Base-by-base conservation (phyloP, 35 echinoderm and acorn worm genomes). In the Ophiothrix spiculata region DNA sequence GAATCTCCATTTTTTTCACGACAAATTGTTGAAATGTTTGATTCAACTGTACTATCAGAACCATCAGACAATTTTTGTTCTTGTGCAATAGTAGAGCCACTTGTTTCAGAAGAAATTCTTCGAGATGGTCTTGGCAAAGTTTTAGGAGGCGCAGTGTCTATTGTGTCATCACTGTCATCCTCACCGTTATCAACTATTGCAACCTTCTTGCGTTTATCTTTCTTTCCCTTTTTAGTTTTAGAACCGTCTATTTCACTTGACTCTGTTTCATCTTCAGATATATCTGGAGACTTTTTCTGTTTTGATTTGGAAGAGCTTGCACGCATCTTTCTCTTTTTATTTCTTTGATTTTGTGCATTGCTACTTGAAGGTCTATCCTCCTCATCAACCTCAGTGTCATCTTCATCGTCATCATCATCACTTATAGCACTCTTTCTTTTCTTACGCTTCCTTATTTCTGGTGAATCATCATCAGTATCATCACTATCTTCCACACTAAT, bases 321-420 rank as follows among this genome's bases (percentile, higher is more conserved):
- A 4, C 29, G 23, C 60, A 25, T 69, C 60, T n/a, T 2, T n/a
- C 60, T 69, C 29, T 69, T n/a, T 69, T n/a, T 69, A 69, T 25
- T 28, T 69, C 25, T 69, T 10, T 69, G 3, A 69, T 1, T 12
- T 69, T 25, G 60, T 25, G 3, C 60, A 10, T 25, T 69, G 23
- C 60, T 69, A 69, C 60, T 25, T 69, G 60, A 69, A 25, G 60
- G 60, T 25, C 60, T 69, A 25, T 69, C 60, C 17, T 49, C 42
- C 6, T 49, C 42, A 49, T 69, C 60, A 25, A 25, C 60, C 17
- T 69, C 60, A 69, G n/a, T n/a, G n/a, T n/a, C n/a, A n/a, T n/a
- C n/a, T n/a, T 49, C 42, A 49, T 49, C 42, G 19, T 69, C 60
- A 25, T 69, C 60, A 69, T 69, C 60, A 69, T 69, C 60, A 69